These are phyloP conservation scores for Leptonema lineaticorne DNA, from an alignment of 1,140 invertebrate species.

Conservation along the genomic window DNA sequence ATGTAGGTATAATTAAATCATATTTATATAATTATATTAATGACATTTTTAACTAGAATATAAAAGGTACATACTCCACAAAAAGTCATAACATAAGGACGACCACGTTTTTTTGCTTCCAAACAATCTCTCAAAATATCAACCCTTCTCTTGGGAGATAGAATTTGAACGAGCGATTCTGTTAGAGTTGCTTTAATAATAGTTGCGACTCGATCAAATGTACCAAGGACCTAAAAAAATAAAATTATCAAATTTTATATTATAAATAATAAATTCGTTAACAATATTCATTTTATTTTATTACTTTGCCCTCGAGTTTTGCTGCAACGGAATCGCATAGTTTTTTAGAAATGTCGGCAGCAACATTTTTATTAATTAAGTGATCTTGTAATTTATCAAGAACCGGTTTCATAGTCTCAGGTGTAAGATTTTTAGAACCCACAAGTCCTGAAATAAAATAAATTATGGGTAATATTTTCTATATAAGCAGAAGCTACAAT, in stretches of 20 bases:
- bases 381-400: slow-evolving; percentile 96
- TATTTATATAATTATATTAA: not conserved
- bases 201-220: slow-evolving; percentile 86
- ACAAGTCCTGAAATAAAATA: slow-evolving; percentile 62
- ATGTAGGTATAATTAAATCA: slow-evolving; percentile 14
- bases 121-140: slow-evolving; percentile 96
- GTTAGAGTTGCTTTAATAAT: slow-evolving; percentile 81
- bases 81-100: slow-evolving; percentile 96
- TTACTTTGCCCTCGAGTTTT: slow-evolving; percentile 93
- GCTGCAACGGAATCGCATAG: slow-evolving; percentile 92
- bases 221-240: slow-evolving; percentile 67
- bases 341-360: slow-evolving; percentile 91
- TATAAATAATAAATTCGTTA: not conserved
- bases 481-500: too few species aligned
- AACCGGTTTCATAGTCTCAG: slow-evolving; percentile 77
- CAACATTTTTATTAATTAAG: slow-evolving; percentile 97
- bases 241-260: not conserved
- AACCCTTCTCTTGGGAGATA: slow-evolving; percentile 91
- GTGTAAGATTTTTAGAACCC: slow-evolving; percentile 76
- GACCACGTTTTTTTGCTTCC: slow-evolving; percentile 76
- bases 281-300: slow-evolving; percentile 20
- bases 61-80: slow-evolving; percentile 77
- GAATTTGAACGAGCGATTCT: slow-evolving; percentile 84
- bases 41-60: not conserved
- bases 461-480: not conserved